Conservation (phyloP, 2,888 invertebrate species). For the Rhabditoides inermis region DNA sequence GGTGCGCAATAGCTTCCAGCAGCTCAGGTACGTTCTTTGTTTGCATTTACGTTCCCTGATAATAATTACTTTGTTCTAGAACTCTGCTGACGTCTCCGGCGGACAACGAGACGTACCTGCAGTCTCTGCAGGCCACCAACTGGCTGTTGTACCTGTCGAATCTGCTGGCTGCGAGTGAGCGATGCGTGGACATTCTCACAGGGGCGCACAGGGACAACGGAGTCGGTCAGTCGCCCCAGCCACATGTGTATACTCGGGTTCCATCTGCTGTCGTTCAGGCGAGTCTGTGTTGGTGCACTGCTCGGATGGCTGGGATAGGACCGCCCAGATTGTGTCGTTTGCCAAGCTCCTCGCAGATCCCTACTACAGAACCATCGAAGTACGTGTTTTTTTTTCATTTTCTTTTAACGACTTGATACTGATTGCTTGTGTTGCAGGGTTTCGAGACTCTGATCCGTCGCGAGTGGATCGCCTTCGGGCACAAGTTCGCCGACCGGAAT, state of each 20-base stretch:
- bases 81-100: too few relatives aligned
- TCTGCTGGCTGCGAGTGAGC: conserved; percentile 19
- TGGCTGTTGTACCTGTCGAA: conserved; percentile 35
- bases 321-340: conserved; percentile 87
- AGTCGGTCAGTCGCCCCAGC: too few relatives aligned
- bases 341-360: conserved; percentile 87
- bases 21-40: conserved; percentile 65
- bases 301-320: conserved; percentile 97
- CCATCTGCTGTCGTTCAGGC: conserved; percentile 73
- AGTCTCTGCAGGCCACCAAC: conserved; percentile 29
- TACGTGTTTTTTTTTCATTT: too few relatives aligned
- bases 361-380: conserved; percentile 82
- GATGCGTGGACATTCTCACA: conserved; percentile 29
- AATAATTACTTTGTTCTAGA: too few relatives aligned
- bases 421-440: conserved; percentile 59
- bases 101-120: conserved; percentile 19
- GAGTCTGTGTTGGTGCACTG: conserved; percentile 91
- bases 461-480: conserved; percentile 95
- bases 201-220: not conserved
- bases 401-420: not conserved
- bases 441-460: conserved; percentile 84
- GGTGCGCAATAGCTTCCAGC: conserved; percentile 82
- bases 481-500: conserved; percentile 89
- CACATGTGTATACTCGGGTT: conserved; percentile 55
- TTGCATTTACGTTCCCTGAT: too few relatives aligned